These are phyloP conservation scores for Vulpes vulpes DNA, from an alignment of 2,113 vertebrate genomes.

Conservation along the genomic window DNA sequence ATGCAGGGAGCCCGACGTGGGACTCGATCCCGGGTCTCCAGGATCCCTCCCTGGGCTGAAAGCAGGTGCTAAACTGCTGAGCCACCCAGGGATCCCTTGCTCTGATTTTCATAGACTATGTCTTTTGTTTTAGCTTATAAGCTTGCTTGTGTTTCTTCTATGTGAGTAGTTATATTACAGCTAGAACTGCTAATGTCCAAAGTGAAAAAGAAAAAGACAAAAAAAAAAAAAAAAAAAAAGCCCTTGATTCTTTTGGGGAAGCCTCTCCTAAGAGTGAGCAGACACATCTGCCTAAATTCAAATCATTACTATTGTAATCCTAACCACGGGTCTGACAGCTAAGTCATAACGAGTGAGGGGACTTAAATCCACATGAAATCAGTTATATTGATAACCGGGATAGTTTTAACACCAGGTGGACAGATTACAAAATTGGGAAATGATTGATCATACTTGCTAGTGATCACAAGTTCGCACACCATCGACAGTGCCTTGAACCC, in stretches of 20 bases:
- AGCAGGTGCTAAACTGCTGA: no score
- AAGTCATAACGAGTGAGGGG: not conserved
- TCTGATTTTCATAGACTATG: not conserved
- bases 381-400: not conserved
- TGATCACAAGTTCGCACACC: not conserved
- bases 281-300: not conserved
- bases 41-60: no score
- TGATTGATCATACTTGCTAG: not conserved
- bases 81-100: no score
- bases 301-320: not conserved
- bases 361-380: not conserved
- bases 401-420: not conserved
- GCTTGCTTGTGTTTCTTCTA: not conserved
- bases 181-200: not conserved
- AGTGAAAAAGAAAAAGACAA: constrained; percentile 10
- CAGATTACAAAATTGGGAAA: not conserved
- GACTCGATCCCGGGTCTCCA: no score
- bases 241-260: not conserved
- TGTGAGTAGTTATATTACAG: not conserved
- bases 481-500: not conserved
- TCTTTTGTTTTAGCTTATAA: not conserved
- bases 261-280: not conserved
- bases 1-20: no score
- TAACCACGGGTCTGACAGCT: not conserved
- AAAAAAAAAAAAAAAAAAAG: not conserved